Evolutionary conservation across 1,140 invertebrate species (phyloP), one percentile per base, ranked within the genome.

Genomic region (Agrypnia vestita): DNA sequence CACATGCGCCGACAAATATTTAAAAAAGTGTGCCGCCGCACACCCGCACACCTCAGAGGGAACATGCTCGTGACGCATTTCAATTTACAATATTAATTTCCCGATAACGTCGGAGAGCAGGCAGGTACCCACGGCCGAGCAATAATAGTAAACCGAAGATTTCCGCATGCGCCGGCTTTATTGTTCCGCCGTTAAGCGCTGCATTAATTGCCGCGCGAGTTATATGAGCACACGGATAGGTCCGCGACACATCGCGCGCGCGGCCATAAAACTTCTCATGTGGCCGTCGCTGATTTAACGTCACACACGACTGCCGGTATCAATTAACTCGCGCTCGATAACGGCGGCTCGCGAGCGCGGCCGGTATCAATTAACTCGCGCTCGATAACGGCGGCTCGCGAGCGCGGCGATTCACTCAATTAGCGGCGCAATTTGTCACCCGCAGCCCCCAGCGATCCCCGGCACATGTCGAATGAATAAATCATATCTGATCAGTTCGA

Each of bases 351-450:
- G 49, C 49, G 49, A 61, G 10, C 15, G 10, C 1, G 4, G 25
- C 6, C n/a, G n/a, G 25, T 6, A 6, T 35, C 25, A 35, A 1
- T 35, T 6, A 35, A 35, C 6, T 17, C 3, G 71, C 51, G 46
- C 7, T 35, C 25, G 6, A 1, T 6, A 3, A 35, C 25, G 6
- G 25, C 25, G 25, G 25, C 25, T 6, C 25, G 25, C 6, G 17
- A n/a, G 69, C 49, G 44, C 11, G 53, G 46, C 10, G 17, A 19
- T n/a, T 64, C 15, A 49, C 44, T 76, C 47, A 46, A 76, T 76
- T 76, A 76, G 9, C 59, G 19, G n/a, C 8, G 15, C 61, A 61
- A 76, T 76, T 76, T 76, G 75, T 76, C 46, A 67, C 59, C 51
- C 1, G 25, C 25, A 8, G 53, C 51, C 72, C 72, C 8, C 19